Percentiles rank a stretch among this genome's conserved stretches.
These are phyloP conservation scores for Tursiops truncatus DNA, from an alignment of 2,113 vertebrate species.

Conservation along the genomic window DNA sequence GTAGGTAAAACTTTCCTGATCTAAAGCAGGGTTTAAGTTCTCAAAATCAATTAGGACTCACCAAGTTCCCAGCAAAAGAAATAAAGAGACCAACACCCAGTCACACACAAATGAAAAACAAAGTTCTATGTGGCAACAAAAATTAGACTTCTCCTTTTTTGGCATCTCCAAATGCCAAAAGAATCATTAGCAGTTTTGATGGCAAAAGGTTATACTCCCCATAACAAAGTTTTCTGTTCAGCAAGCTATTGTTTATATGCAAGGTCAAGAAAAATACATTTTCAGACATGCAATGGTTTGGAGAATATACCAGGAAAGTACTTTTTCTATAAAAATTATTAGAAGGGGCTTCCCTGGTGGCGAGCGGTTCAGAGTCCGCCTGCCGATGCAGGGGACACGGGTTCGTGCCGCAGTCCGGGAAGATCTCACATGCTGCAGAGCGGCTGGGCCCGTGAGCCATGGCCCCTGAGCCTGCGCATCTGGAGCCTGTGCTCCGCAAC, in stretches of 20 bases:
- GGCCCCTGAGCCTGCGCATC: too few species aligned
- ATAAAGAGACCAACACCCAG: neutral
- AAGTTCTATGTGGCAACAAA: neutral
- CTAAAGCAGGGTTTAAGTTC: neutral
- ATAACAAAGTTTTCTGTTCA: neutral
- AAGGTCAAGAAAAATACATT: neutral
- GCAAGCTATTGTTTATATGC: neutral
- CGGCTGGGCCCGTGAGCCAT: too few species aligned
- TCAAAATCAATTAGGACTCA: neutral
- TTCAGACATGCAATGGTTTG: neutral
- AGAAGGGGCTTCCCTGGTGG: neutral
- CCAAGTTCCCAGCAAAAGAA: neutral
- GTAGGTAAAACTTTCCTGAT: neutral
- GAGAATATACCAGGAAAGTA: neutral
- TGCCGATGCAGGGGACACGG: too few species aligned
- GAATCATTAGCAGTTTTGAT: neutral
- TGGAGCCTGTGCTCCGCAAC: too few species aligned
- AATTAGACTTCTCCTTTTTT: neutral
- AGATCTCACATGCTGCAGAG: too few species aligned
- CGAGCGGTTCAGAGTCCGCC: too few species aligned
- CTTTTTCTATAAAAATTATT: constrained; percentile 30
- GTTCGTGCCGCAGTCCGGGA: too few species aligned
- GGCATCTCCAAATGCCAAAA: neutral
- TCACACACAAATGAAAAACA: neutral
- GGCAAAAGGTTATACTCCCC: neutral